Percentiles rank a stretch among this genome's conserved stretches.
phyloP scores from a whole-genome alignment of 2,113 vertebrate species.

The Pseudopodoces humilis region DNA sequence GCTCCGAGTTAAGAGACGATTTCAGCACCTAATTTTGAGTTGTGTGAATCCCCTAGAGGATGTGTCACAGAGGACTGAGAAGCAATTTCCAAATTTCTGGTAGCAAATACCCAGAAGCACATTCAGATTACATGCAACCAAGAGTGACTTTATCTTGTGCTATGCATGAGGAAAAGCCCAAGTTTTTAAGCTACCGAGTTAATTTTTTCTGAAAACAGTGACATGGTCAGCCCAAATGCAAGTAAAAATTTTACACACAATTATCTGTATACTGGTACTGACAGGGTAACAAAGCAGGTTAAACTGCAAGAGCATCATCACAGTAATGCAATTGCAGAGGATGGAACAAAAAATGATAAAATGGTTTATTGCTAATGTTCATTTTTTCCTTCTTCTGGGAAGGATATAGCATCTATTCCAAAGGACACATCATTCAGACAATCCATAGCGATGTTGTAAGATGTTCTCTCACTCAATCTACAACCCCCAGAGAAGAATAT shows the following conservation, averaged over 20 bases:
- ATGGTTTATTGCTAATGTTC: not conserved
- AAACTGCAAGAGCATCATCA: not conserved
- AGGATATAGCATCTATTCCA: not conserved
- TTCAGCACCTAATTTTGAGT: not conserved
- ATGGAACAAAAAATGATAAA: not conserved
- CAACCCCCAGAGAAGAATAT: not conserved
- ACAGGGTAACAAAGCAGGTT: not conserved
- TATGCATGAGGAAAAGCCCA: not conserved
- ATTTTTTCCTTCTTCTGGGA: not conserved
- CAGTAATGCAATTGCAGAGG: not conserved
- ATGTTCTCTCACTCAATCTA: not conserved
- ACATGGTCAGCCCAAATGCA: not conserved
- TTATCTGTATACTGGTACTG: not conserved
- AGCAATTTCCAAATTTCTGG: not conserved
- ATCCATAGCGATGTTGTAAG: fast-evolving
- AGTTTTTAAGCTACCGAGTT: not conserved
- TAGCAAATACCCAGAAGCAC: not conserved
- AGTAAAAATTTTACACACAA: not conserved
- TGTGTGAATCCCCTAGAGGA: not conserved
- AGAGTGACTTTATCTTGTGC: not conserved
- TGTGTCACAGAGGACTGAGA: not conserved
- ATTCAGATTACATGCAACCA: not conserved
- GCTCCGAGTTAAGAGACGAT: not conserved
- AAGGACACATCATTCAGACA: not conserved
- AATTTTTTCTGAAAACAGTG: not conserved